Conservation (phyloP, 1,140 invertebrate genomes). For the Bombus turneri region DNA sequence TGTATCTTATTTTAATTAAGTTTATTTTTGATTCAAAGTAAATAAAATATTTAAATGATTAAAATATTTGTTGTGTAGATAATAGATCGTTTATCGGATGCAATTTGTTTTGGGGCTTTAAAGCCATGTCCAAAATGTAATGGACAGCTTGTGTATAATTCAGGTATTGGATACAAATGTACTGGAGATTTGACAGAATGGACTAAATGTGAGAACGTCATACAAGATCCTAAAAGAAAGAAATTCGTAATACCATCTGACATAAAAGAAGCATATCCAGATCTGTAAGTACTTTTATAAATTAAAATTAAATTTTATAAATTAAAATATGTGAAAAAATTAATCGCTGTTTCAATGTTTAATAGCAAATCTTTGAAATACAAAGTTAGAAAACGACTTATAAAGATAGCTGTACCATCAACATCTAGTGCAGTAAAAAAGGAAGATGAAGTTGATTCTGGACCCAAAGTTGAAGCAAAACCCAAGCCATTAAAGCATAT, state of each 20-base stretch:
- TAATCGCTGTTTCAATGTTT: conserved; percentile 35
- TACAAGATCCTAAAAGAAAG: conserved; percentile 88
- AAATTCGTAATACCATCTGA: conserved; percentile 89
- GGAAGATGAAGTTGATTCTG: conserved; percentile 83
- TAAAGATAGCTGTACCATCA: conserved; percentile 84
- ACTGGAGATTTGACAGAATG: conserved; percentile 93
- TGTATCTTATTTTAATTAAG: conserved; percentile 63
- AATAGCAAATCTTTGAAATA: conserved; percentile 81
- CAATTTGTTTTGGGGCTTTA: conserved; percentile 93
- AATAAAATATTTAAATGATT: not conserved
- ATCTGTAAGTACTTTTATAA: conserved; percentile 82
- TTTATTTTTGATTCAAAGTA: not conserved
- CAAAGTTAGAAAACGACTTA: conserved; percentile 85
- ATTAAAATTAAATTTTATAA: not conserved
- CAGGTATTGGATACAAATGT: conserved; percentile 90
- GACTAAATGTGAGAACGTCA: conserved; percentile 92
- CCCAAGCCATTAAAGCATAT: conserved; percentile 89
- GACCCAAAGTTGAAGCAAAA: conserved; percentile 84
- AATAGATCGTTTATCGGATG: conserved; percentile 90
- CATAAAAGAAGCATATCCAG: conserved; percentile 84
- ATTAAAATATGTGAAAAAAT: conserved; percentile 1
- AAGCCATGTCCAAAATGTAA: conserved; percentile 91
- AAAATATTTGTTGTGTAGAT: conserved; percentile 82
- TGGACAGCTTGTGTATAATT: conserved; percentile 88
- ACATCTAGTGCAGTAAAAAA: conserved; percentile 82